phyloP scores from a whole-genome alignment of 2,888 invertebrate genomes.

The Hipparchia sbordonii region DNA sequence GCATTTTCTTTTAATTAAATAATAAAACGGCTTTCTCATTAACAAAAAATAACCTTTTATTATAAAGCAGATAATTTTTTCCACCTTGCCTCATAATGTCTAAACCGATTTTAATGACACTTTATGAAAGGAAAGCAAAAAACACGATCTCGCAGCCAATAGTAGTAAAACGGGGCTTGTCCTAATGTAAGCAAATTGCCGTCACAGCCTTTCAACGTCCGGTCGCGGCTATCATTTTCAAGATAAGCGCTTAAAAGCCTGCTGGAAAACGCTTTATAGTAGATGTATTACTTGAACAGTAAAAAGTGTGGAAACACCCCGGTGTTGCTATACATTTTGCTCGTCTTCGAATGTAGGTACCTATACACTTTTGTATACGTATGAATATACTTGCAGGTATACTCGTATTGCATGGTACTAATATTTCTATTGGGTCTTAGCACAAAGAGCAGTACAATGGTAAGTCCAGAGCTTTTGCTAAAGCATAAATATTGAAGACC shows the following conservation, averaged over 20 bases:
- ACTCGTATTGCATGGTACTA: too few relatives aligned
- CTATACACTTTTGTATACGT: slow-evolving; percentile 25
- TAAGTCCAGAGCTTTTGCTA: too few relatives aligned
- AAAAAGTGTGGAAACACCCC: slow-evolving; percentile 17
- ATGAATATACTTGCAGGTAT: too few relatives aligned
- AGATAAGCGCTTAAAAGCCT: slow-evolving; percentile 83
- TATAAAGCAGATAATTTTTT: background rate
- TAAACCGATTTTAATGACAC: slow-evolving; percentile 31
- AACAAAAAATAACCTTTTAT: background rate
- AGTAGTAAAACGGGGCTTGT: slow-evolving; percentile 64
- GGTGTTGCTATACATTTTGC: slow-evolving; percentile 69
- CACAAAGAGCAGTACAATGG: too few relatives aligned
- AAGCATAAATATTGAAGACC: too few relatives aligned
- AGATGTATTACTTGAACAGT: slow-evolving; percentile 60
- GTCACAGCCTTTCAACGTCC: slow-evolving; percentile 79
- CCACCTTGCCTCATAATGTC: slow-evolving; percentile 30
- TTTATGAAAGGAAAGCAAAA: slow-evolving; percentile 37
- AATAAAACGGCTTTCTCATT: background rate
- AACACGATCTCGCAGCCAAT: slow-evolving; percentile 29
- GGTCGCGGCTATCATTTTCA: slow-evolving; percentile 79
- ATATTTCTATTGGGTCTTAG: too few relatives aligned
- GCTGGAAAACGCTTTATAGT: slow-evolving; percentile 76
- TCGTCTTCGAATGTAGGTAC: slow-evolving; percentile 54
- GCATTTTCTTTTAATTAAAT: too few relatives aligned
- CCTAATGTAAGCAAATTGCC: slow-evolving; percentile 82